Conservation (phyloP, 2,113 vertebrate species). For the Vanacampus margaritifer region DNA sequence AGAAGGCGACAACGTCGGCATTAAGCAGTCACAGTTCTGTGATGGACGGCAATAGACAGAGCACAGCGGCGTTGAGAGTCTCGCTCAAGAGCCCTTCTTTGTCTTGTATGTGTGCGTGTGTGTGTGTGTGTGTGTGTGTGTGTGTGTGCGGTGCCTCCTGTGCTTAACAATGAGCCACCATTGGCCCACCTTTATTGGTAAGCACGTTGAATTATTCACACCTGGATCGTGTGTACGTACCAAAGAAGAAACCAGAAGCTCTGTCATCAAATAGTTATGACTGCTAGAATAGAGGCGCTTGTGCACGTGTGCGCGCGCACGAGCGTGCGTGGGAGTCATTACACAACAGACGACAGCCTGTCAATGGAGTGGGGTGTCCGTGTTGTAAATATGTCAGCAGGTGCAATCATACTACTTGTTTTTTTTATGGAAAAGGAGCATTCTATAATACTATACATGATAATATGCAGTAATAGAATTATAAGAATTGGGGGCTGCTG, state of each 20-base stretch:
- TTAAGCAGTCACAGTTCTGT: slow-evolving; percentile 4
- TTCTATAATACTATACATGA: neutral
- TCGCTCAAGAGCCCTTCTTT: slow-evolving; percentile 14
- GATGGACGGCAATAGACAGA: neutral
- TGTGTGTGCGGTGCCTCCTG: slow-evolving; percentile 27
- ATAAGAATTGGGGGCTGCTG: too few relatives aligned
- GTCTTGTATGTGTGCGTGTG: neutral
- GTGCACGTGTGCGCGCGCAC: slow-evolving; percentile 12
- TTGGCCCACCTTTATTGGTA: neutral
- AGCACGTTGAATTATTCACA: slow-evolving; percentile 65
- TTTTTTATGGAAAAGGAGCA: too few relatives aligned
- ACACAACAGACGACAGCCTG: slow-evolving; percentile 30
- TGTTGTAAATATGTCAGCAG: slow-evolving; percentile 9
- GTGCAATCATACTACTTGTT: neutral
- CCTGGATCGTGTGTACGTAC: slow-evolving; percentile 60
- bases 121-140: neutral
- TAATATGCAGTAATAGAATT: too few relatives aligned
- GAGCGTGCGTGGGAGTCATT: slow-evolving; percentile 34
- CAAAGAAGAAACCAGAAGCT: slow-evolving; percentile 67
- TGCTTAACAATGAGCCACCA: slow-evolving; percentile 7
- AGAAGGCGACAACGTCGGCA: slow-evolving; percentile 15
- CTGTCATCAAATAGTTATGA: slow-evolving; percentile 75
- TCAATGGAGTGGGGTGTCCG: slow-evolving; percentile 24
- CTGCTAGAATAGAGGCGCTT: slow-evolving; percentile 47
- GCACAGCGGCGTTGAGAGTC: slow-evolving; percentile 1